Percentiles rank a stretch among this genome's conserved stretches.
Conservation (phyloP, 2,113 vertebrate species). For the Gavialis gangeticus region DNA sequence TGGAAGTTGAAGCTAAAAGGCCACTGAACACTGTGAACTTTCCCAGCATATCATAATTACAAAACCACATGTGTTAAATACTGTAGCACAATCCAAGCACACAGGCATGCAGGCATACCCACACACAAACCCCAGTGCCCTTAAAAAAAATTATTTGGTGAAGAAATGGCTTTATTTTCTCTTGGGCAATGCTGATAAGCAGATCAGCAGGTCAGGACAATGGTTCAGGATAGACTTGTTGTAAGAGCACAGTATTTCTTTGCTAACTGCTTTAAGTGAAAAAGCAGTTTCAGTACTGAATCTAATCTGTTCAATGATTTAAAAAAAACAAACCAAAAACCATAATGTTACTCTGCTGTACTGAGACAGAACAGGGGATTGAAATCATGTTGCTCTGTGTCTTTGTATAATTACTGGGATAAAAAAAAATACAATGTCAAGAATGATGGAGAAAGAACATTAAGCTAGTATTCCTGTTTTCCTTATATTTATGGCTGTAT, state of each 20-base stretch:
- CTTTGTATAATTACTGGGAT: not conserved
- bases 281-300: not conserved
- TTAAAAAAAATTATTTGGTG: slow-evolving; percentile 50
- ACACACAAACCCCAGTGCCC: not conserved
- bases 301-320: not conserved
- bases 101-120: not conserved
- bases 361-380: not conserved
- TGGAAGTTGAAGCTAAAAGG: slow-evolving; percentile 47
- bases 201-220: slow-evolving; percentile 48
- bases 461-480: not conserved
- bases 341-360: not conserved
- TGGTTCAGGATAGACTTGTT: not conserved
- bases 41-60: slow-evolving; percentile 60
- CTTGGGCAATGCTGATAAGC: slow-evolving; percentile 1
- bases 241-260: not conserved
- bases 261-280: slow-evolving; percentile 26
- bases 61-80: slow-evolving; percentile 59
- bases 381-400: not conserved
- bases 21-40: slow-evolving; percentile 48
- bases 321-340: not conserved
- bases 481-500: not conserved
- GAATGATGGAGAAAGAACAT: not conserved
- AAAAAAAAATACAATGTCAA: too few relatives aligned
- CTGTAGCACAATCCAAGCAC: not conserved
- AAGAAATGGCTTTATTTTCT: slow-evolving; percentile 33